Conservation (phyloP, 2,888 invertebrate genomes). For the Drosophila eohydei region DNA sequence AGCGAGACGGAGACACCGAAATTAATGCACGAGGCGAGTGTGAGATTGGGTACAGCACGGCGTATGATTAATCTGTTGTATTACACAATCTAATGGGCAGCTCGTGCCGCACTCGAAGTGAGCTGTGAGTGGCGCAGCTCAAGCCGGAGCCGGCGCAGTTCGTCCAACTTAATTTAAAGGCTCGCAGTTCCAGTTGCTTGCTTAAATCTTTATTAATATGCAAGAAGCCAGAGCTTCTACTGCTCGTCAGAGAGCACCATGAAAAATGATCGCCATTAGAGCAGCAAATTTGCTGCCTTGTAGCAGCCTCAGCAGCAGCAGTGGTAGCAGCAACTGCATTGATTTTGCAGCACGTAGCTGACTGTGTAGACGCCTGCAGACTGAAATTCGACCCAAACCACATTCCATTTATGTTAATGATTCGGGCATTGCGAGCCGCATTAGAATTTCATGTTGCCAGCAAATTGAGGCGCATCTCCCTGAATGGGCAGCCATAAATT, state of each 20-base stretch:
- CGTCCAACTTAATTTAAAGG: conserved; percentile 63
- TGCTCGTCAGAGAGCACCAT: conserved; percentile 34
- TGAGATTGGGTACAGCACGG: conserved; percentile 37
- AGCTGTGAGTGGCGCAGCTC: conserved; percentile 36
- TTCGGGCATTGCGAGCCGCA: conserved; percentile 47
- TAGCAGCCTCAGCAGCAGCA: conserved; percentile 3
- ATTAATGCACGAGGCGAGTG: conserved; percentile 44
- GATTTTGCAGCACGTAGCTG: conserved; percentile 62
- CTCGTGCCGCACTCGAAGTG: conserved; percentile 66
- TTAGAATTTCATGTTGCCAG: conserved; percentile 45
- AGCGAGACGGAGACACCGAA: conserved; percentile 53
- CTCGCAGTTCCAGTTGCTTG: conserved; percentile 24
- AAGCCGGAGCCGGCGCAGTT: conserved; percentile 23
- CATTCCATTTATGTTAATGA: conserved; percentile 74
- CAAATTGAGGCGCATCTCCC: conserved; percentile 36
- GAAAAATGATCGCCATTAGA: conserved; percentile 68
- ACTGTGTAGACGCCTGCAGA: neutral
- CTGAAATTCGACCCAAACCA: conserved; percentile 28
- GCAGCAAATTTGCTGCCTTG: conserved; percentile 64
- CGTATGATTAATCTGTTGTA: conserved; percentile 77
- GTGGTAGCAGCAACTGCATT: conserved; percentile 58
- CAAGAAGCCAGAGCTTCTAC: conserved; percentile 44
- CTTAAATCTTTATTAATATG: conserved; percentile 78
- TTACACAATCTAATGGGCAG: conserved; percentile 70
- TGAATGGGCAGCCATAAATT: conserved; percentile 51